Percentiles rank a stretch among this genome's conserved stretches.
These are phyloP conservation scores for Grus americana DNA, from an alignment of 2,113 vertebrate species.

Conservation along the genomic window DNA sequence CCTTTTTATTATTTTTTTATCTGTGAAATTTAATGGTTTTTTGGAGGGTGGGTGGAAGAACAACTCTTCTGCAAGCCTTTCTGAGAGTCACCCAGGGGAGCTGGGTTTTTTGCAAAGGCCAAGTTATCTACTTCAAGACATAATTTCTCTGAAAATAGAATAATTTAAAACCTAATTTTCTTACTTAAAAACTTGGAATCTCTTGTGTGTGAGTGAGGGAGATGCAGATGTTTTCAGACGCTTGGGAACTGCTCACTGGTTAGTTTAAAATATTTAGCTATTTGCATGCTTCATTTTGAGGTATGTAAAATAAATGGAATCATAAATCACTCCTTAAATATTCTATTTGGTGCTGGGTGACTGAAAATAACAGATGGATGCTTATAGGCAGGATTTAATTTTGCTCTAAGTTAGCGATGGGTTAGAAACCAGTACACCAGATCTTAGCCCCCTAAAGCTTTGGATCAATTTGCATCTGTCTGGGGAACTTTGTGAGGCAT, in stretches of 20 bases:
- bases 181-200: not conserved
- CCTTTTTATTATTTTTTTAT: conserved; percentile 20
- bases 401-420: not conserved
- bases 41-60: conserved; percentile 4
- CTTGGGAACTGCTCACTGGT: not conserved
- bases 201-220: not conserved
- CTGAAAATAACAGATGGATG: conserved; percentile 67
- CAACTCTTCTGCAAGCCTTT: not conserved
- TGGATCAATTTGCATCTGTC: not conserved
- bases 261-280: conserved; percentile 65
- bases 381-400: conserved; percentile 48
- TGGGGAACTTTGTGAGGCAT: not conserved
- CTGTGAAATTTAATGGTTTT: conserved; percentile 31
- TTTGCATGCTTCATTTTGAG: conserved; percentile 51
- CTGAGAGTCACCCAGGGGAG: not conserved
- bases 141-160: conserved; percentile 14
- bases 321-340: conserved; percentile 71
- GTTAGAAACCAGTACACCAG: conserved; percentile 17
- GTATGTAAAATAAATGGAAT: conserved; percentile 58
- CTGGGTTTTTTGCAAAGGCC: conserved; percentile 12
- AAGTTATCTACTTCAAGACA: not conserved
- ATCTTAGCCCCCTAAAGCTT: not conserved
- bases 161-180: conserved; percentile 18
- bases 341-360: conserved; percentile 54
- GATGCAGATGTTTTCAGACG: conserved; percentile 48